Percentiles rank a stretch among this genome's conserved stretches.
phyloP scores from a whole-genome alignment of 1,140 invertebrate species.

The Saccostrea glomerata region DNA sequence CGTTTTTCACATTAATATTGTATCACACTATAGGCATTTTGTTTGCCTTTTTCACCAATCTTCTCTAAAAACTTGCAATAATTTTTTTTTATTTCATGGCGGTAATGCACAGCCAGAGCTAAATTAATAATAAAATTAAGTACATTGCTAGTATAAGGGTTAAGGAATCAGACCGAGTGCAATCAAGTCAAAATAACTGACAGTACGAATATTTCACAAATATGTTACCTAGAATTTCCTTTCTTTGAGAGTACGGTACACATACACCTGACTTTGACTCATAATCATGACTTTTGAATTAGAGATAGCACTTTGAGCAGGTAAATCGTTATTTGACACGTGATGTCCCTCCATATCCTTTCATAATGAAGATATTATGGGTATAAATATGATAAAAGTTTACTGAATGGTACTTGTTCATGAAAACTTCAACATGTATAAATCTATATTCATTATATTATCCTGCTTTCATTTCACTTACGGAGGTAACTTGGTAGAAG shows the following conservation, averaged over 20 bases:
- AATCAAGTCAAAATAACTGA: no score
- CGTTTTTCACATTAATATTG: no score
- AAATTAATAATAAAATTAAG: no score
- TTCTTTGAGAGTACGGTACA: neutral
- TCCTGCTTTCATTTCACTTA: constrained; percentile 10
- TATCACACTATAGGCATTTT: no score
- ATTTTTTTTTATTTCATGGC: no score
- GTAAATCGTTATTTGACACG: neutral
- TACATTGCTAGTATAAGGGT: no score
- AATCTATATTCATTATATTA: neutral
- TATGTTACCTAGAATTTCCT: neutral
- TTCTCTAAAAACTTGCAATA: no score
- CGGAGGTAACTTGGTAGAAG: constrained; percentile 44
- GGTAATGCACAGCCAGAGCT: no score
- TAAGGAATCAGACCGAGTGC: no score
- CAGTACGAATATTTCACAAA: no score
- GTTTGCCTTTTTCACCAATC: no score
- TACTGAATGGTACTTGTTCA: neutral
- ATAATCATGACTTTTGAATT: neutral
- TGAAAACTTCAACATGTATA: constrained; percentile 40
- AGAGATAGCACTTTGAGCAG: neutral
- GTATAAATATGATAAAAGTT: neutral
- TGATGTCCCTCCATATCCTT: neutral
- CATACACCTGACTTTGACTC: no score
- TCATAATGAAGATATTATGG: neutral